Conservation (phyloP, 1,140 invertebrate genomes). For the roundworm (Caenorhabditis elegans) region DNA sequence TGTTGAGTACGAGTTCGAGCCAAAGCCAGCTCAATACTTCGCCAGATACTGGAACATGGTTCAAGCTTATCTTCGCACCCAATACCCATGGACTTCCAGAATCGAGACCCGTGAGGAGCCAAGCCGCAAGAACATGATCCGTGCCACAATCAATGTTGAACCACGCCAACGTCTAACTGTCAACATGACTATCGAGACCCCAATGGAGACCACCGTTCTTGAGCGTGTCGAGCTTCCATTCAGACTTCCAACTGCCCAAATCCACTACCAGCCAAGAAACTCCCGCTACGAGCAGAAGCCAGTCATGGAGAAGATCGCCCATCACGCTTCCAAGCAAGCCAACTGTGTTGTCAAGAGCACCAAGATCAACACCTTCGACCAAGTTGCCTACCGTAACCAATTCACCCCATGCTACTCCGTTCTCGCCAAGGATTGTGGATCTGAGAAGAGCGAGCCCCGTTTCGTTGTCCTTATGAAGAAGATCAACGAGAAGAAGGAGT, state of each 20-base stretch:
- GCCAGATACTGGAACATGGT: conserved; percentile 18
- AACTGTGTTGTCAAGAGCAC: conserved; percentile 36
- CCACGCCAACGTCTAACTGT: conserved; percentile 25
- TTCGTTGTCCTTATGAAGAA: conserved; percentile 43
- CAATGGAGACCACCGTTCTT: conserved; percentile 1
- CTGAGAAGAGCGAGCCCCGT: conserved; percentile 32
- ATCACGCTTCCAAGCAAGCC: neutral
- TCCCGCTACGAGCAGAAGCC: neutral
- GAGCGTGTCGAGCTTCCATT: conserved; percentile 30
- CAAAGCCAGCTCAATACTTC: neutral
- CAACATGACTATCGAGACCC: conserved; percentile 39
- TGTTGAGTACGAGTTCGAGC: conserved; percentile 38
- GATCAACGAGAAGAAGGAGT: conserved; percentile 26
- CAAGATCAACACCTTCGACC: conserved; percentile 43
- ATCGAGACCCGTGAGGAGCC: neutral
- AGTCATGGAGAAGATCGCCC: neutral
- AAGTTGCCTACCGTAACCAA: conserved; percentile 36
- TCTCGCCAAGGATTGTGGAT: conserved; percentile 43
- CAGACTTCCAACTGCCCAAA: conserved; percentile 23
- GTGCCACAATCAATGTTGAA: conserved; percentile 32
- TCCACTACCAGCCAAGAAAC: neutral
- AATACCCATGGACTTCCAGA: neutral
- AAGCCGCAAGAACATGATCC: neutral
- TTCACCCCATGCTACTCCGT: conserved; percentile 41
- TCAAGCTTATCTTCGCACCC: neutral